Base-by-base conservation (phyloP, 2,888 invertebrate genomes). In the Plebejus argus region DNA sequence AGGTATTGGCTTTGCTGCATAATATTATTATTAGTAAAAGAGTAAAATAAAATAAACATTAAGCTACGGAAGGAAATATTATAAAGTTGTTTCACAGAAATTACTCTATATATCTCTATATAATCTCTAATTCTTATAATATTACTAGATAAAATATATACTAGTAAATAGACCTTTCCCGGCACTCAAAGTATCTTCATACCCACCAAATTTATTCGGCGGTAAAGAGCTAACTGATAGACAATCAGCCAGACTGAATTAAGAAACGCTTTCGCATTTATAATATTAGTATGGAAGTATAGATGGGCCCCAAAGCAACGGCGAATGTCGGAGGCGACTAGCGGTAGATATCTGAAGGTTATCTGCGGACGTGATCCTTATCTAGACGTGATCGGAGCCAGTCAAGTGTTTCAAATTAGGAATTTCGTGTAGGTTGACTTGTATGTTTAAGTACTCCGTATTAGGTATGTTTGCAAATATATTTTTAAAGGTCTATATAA, bases 391-490 rank as follows among this genome's bases (percentile, higher is more conserved):
- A 66, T 66, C 28, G 28, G 15, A 66, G 66, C 28, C 5, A 28
- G 12, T 66, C 23, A 28, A 66, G 66, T 66, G 28, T 66, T 15
- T 66, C 28, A 66, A 66, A 66, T 66, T 15, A 33, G 66, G 66
- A 66, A 28, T 66, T 28, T 66, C 2, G 66, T 18, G 66, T 33
- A 66, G 66, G 66, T 66, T 66, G 66, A 66, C 28, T 15, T 66
- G 66, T 66, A 23, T 10, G 66, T 66, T 15, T 23, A 12, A 12
- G 28, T 66, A 66, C 12, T 15, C 28, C 66, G 4, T 28, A 66
- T 28, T 66, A 28, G 66, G 61, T 28, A 28, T 66, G 66, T 33
- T 66, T 28, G 66, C 66, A 66, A 28, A 28, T 66, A 66, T 15
- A 12, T 15, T 33, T 28, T 28, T 28, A 28, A 4, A 28, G 5